These are phyloP conservation scores for Ficedula albicollis DNA, from an alignment of 2,797 vertebrate genomes.

Conservation along the genomic window DNA sequence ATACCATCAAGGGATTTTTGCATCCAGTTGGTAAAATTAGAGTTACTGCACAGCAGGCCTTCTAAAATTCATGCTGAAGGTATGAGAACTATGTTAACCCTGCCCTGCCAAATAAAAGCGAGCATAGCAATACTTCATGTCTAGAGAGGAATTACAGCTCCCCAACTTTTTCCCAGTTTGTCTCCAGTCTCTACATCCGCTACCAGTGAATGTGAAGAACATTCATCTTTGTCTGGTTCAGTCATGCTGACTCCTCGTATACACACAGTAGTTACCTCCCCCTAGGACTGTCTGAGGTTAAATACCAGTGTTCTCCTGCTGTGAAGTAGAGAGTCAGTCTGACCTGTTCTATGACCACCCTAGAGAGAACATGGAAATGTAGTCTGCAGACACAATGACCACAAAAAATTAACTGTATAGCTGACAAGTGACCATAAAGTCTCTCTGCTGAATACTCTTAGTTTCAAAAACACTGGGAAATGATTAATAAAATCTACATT, in stretches of 20 bases:
- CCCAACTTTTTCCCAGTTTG: background rate
- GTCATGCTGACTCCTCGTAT: background rate
- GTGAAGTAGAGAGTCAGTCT: background rate
- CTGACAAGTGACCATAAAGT: background rate
- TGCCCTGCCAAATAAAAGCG: background rate
- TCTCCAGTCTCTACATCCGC: background rate
- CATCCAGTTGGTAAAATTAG: background rate
- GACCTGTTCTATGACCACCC: background rate
- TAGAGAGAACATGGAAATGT: background rate
- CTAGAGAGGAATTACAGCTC: background rate
- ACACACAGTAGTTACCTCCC: background rate
- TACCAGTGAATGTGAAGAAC: background rate
- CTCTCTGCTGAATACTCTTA: background rate
- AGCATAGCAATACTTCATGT: background rate
- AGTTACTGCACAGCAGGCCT: background rate
- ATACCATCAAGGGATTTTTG: background rate
- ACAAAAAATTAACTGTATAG: background rate
- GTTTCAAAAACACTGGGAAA: background rate
- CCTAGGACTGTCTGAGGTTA: background rate
- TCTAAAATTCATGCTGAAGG: background rate
- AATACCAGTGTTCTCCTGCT: background rate
- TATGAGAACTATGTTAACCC: background rate
- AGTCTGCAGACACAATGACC: background rate
- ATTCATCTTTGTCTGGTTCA: background rate
- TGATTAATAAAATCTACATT: background rate